Evolutionary conservation across 2,113 vertebrate species (phyloP), one percentile per base, ranked within the genome.

Genomic region (Theristicus caerulescens): DNA sequence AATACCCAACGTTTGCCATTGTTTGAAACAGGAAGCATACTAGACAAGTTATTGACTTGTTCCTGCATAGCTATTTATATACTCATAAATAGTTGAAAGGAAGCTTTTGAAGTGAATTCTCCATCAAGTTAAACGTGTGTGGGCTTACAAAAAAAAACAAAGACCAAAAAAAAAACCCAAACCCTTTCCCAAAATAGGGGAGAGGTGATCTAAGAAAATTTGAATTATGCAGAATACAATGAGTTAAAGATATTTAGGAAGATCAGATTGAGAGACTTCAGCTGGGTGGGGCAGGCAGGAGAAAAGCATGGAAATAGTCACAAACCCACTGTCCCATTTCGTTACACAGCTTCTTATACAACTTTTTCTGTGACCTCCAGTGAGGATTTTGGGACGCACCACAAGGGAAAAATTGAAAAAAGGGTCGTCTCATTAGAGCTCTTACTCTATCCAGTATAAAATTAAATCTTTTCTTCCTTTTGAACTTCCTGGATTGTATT

Each of bases 101-200:
- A 96, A 96, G 67, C 94, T 97, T 96, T 97, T 96, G 87, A 96
- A 96, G 92, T 93, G 69, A 94, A 64, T 59, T 86, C 64, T 93
- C 71, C 78, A 72, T 72, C n/a, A 52, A 80, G 82, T 81, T 74
- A 80, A 82, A 83, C 65, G 59, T 94, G 79, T 95, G 81, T 89
- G 91, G 91, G 84, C 91, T 91, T 82, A 21, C 6, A 21, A 49
- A 79, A 64, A 89, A 66, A 61, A 38, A 10, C 20, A 22, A 32
- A 27, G 40, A 54, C 55, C 10, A 27, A 14, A 46, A 32, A 72
- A 58, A 62, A 24, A 5, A 11, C 9, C 42, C 5, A 24, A 47
- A 17, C 12, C 13, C 19, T 72, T 87, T 76, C 31, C 38, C 62
- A 27, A 81, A 77, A 40, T 6, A 91, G 7, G 24, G 17, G 19